A percentile compares a stretch with the other conserved stretches of the same genome.
These are phyloP conservation scores for Amblyjoppa fuscipennis DNA, from an alignment of 2,888 invertebrate genomes.

Conservation along the genomic window DNA sequence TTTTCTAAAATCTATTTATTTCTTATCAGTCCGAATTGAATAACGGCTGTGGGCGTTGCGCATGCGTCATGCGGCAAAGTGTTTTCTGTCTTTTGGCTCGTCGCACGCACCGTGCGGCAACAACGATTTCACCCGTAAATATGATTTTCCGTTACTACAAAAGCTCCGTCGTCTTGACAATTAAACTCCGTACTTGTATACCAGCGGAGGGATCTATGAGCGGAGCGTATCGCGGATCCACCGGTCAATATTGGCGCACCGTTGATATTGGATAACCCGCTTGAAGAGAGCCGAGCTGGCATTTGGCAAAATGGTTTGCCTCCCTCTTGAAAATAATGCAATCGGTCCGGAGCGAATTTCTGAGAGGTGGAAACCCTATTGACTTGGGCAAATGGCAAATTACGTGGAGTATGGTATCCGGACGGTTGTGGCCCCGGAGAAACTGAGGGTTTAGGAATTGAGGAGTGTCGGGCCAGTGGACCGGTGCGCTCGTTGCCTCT, in stretches of 20 bases:
- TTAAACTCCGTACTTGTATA: background rate
- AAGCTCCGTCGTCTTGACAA: background rate
- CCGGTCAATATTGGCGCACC: constrained; percentile 52
- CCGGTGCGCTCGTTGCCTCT: constrained; percentile 30
- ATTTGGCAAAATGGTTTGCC: constrained; percentile 61
- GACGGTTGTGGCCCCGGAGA: constrained; percentile 5
- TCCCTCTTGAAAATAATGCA: constrained; percentile 65
- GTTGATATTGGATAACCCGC: constrained; percentile 53
- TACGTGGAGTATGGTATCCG: constrained; percentile 63
- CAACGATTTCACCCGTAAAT: background rate
- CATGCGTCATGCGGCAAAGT: too few relatives aligned
- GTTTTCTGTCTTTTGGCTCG: too few relatives aligned
- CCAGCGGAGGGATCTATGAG: background rate
- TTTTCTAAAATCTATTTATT: background rate
- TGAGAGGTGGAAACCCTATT: constrained; percentile 56
- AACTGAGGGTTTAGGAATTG: constrained; percentile 2
- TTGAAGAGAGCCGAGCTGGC: constrained; percentile 25
- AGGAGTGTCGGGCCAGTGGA: constrained; percentile 36
- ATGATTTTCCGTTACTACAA: background rate
- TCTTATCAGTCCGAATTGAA: background rate
- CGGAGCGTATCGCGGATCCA: constrained; percentile 1
- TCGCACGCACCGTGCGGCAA: too few relatives aligned
- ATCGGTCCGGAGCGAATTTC: constrained; percentile 59
- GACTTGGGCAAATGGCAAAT: constrained; percentile 70
- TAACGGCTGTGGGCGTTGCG: background rate